phyloP scores from a whole-genome alignment of 37 sponge, comb jelly and placozoan species.

The Corticium candelabrum region DNA sequence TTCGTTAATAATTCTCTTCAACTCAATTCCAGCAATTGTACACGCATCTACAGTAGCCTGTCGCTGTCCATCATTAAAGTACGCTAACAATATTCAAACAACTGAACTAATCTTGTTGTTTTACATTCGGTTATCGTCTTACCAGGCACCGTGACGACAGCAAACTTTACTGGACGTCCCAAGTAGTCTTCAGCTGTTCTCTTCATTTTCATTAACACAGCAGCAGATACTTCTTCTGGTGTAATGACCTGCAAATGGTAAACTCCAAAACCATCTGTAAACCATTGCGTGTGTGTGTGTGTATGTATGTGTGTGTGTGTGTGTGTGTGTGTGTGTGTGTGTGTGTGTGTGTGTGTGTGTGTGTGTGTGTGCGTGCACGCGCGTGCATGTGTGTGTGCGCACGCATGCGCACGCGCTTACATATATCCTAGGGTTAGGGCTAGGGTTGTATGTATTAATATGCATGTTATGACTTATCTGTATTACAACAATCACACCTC shows the following conservation, averaged over 20 bases:
- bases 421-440: too few species aligned
- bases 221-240: slow-evolving; percentile 85
- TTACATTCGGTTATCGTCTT: neutral
- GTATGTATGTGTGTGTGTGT: neutral
- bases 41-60: slow-evolving; percentile 93
- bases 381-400: neutral
- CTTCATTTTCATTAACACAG: slow-evolving; percentile 84
- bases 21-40: slow-evolving; percentile 67
- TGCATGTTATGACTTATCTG: too few species aligned
- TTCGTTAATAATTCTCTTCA: slow-evolving; percentile 93
- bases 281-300: neutral
- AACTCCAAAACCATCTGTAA: neutral
- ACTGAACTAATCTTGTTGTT: neutral
- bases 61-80: slow-evolving; percentile 92
- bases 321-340: slow-evolving; percentile 5
- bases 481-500: too few species aligned
- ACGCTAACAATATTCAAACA: slow-evolving; percentile 32
- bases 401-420: neutral
- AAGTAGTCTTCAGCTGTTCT: slow-evolving; percentile 86
- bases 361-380: neutral
- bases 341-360: neutral
- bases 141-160: slow-evolving; percentile 77
- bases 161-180: slow-evolving; percentile 36
- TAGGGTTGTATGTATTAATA: too few species aligned
- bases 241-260: slow-evolving; percentile 18